Base-by-base conservation (phyloP, 2,797 vertebrate species). In the Nannoperca australis region DNA sequence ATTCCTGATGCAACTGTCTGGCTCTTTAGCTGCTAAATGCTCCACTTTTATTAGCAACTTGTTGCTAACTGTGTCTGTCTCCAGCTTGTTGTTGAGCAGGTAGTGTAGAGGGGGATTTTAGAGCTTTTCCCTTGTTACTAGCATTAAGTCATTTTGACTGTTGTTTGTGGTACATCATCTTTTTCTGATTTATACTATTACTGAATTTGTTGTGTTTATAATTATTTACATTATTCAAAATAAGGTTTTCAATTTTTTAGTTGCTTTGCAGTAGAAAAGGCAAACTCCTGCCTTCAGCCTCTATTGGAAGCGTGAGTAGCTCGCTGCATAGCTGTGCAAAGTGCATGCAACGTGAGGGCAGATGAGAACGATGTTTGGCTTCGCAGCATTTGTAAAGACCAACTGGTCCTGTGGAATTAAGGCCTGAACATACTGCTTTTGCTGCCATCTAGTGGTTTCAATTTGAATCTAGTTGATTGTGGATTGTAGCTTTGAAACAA, bases 371-470 rank as follows among this genome's bases (percentile, higher is more conserved):
- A 50, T 50, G 20, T 50, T 49, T n/a, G 6, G 18, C 18, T 47
- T 6, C 18, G 20, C 18, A 47, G 45, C 18, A 49, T 49, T 53
- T 54, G 15, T 55, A 17, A 15, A 15, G 24, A 15, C 24, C 15
- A 0, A 32, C 15, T n/a, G 5, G 11, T 8, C 32, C 3, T 5
- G 4, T 11, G 24, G 45, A 10, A 3, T 45, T 63, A 5, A 47
- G 11, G 40, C 7, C n/a, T 47, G 17, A 32, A 30, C 32, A 64
- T 4, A 20, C 9, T 44, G 15, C 15, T 30, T 68, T 0, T 76
- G 32, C 58, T 78, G 59, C 58, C 74, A 64, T 34, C 75, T 75
- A 66, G 42, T 61, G 70, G 62, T 38, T 62, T 1, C 30, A 38
- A 38, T 20, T 8, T 13, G 2, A 30, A 14, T 5, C 0, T 53